Percentiles rank a stretch among this genome's conserved stretches.
These are phyloP conservation scores for Phoxinus phoxinus DNA, from an alignment of 2,113 vertebrate species.

Conservation along the genomic window DNA sequence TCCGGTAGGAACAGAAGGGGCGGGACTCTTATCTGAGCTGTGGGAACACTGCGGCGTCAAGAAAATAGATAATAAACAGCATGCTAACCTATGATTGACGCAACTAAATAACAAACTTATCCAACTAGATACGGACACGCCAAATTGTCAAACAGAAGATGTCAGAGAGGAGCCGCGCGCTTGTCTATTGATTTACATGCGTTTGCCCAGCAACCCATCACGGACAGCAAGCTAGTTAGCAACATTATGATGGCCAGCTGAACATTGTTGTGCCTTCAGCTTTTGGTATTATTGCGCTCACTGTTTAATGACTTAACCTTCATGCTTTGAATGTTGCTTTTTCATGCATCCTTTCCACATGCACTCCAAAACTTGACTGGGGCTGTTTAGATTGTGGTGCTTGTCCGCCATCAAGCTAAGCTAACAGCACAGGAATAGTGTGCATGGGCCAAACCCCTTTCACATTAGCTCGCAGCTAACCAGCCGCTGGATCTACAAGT, in stretches of 20 bases:
- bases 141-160: not conserved
- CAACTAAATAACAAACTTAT: not conserved
- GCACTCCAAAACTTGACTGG: not conserved
- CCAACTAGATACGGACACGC: not conserved
- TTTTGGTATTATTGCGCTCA: not conserved
- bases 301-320: not conserved
- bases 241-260: slow-evolving; percentile 29
- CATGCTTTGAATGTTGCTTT: not conserved
- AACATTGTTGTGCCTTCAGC: slow-evolving; percentile 22
- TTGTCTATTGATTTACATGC: slow-evolving; percentile 51
- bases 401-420: slow-evolving; percentile 46
- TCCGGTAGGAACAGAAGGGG: slow-evolving; percentile 61
- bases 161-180: slow-evolving; percentile 19
- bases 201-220: slow-evolving; percentile 56
- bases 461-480: slow-evolving; percentile 34
- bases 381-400: not conserved
- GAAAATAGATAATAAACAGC: slow-evolving; percentile 49
- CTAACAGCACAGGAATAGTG: slow-evolving; percentile 34
- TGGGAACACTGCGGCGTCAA: slow-evolving; percentile 55
- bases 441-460: slow-evolving; percentile 37
- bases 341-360: not conserved
- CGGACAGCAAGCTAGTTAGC: slow-evolving; percentile 56
- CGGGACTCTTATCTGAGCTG: slow-evolving; percentile 65
- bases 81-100: slow-evolving; percentile 21
- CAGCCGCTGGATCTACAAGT: not conserved